A percentile compares a stretch with the other conserved stretches of the same genome.
Evolutionary conservation across 2,797 vertebrate genomes (phyloP).

Genomic region (Pseudopleuronectes americanus): DNA sequence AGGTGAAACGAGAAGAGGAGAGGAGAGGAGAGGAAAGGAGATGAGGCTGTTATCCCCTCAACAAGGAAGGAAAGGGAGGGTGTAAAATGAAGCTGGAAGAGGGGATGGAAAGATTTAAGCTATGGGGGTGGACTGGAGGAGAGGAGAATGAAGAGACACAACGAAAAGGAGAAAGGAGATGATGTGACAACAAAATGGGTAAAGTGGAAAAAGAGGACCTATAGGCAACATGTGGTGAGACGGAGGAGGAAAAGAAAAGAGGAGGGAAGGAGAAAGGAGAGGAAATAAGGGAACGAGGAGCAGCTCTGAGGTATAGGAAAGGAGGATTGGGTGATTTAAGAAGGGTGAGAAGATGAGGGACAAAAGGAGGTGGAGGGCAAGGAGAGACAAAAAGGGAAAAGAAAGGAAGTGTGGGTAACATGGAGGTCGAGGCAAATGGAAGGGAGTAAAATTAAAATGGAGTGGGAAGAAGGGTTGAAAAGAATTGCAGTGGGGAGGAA

Average conservation of each 20-base stretch:
- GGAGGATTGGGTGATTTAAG: not conserved
- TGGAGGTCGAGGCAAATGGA: no score
- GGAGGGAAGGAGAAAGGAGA: not conserved
- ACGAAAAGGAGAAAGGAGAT: slow-evolving; percentile 9
- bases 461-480: not conserved
- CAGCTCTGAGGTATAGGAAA: not conserved
- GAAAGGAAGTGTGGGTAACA: no score
- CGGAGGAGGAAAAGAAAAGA: not conserved
- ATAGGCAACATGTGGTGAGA: not conserved
- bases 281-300: not conserved
- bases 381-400: not conserved
- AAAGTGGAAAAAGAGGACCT: not conserved
- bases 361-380: not conserved
- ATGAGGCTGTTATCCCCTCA: not conserved
- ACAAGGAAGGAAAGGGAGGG: not conserved
- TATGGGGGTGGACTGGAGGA: not conserved
- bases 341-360: not conserved
- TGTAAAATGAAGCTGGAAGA: not conserved
- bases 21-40: not conserved
- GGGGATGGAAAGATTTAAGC: not conserved
- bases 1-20: slow-evolving; percentile 7
- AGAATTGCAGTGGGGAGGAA: not conserved
- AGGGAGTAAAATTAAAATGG: not conserved
- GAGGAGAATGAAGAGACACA: not conserved
- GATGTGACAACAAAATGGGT: not conserved